Evolutionary conservation across 2,888 invertebrate genomes (phyloP).

Genomic region (Taenaris catops): DNA sequence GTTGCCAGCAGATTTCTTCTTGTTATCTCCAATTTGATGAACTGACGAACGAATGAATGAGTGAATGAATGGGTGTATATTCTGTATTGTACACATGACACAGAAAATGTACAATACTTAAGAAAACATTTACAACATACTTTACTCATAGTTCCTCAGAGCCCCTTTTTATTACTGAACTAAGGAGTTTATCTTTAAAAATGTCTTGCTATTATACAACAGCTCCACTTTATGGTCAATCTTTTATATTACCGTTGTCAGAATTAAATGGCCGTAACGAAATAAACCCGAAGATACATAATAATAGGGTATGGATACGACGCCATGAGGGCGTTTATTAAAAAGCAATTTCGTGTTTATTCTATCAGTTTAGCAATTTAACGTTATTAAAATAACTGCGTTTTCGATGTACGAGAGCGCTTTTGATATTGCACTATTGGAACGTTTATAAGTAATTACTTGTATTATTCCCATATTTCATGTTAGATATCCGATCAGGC

Average conservation of each 20-base stretch:
- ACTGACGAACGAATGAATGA: no score
- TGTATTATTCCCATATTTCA: conserved; percentile 18
- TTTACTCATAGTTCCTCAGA: no score
- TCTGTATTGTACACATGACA: no score
- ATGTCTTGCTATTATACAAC: background rate
- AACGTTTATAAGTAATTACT: conserved; percentile 28
- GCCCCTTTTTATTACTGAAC: no score
- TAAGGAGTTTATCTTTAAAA: background rate
- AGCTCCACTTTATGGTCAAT: conserved; percentile 14
- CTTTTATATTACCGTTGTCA: conserved; percentile 25
- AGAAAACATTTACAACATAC: no score
- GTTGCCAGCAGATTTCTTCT: no score
- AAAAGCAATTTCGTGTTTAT: conserved; percentile 55
- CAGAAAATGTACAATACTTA: no score
- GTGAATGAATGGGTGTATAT: no score
- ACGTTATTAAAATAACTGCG: conserved; percentile 47
- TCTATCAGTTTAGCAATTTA: conserved; percentile 41
- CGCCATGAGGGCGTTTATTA: conserved; percentile 46
- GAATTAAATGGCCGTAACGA: conserved; percentile 28
- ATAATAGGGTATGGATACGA: conserved; percentile 40
- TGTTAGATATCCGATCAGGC: no score
- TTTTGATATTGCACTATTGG: conserved; percentile 39
- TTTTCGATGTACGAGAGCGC: conserved; percentile 24
- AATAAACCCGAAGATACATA: conserved; percentile 33
- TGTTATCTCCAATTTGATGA: no score